phyloP scores from a whole-genome alignment of 2,113 vertebrate genomes.

The Mustelus asterias region DNA sequence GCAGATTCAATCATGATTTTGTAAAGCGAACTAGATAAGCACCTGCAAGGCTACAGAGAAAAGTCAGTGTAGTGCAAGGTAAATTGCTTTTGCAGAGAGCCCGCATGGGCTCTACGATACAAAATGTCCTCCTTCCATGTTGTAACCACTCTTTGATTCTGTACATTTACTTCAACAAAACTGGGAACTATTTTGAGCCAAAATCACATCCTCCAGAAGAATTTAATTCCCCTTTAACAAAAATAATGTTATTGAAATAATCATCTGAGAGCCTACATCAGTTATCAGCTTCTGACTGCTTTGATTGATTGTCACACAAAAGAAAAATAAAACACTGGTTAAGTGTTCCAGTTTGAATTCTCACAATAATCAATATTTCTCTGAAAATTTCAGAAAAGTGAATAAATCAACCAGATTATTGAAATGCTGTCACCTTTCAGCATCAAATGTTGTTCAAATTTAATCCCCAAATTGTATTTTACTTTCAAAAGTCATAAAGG shows the following conservation, averaged over 20 bases:
- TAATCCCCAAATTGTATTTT: background rate
- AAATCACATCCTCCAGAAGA: background rate
- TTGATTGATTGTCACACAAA: background rate
- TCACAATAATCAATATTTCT: background rate
- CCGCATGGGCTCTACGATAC: too few relatives aligned
- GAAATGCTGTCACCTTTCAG: background rate
- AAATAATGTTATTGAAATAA: background rate
- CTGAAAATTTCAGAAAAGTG: background rate
- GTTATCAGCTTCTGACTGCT: background rate
- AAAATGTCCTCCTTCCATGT: too few relatives aligned
- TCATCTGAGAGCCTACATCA: background rate
- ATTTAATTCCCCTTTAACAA: background rate
- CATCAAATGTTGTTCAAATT: background rate
- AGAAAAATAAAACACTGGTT: background rate
- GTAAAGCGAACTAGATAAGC: too few relatives aligned
- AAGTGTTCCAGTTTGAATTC: background rate
- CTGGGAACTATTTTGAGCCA: background rate
- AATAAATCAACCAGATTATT: background rate
- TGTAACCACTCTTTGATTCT: too few relatives aligned
- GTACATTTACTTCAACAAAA: background rate
- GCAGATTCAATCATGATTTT: too few relatives aligned
- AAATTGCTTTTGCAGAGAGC: too few relatives aligned
- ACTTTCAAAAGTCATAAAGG: background rate
- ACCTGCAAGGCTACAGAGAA: too few relatives aligned
- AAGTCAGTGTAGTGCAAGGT: too few relatives aligned